phyloP scores from a whole-genome alignment of 2,113 vertebrate species.

The Halichoerus grypus region DNA sequence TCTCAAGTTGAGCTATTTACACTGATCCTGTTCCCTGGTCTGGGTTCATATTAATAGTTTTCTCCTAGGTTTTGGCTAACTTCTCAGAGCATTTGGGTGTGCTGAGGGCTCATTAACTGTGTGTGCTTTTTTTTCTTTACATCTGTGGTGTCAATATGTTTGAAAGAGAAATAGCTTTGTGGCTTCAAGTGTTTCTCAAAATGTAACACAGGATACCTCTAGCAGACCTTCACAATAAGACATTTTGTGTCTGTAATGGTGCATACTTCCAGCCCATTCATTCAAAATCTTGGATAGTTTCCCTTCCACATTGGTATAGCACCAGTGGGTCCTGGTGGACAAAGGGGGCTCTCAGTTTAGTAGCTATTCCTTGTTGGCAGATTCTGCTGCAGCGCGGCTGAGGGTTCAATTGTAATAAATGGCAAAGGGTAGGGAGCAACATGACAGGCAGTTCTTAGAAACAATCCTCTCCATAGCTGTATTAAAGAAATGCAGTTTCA shows the following conservation, averaged over 20 bases:
- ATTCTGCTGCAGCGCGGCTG: background rate
- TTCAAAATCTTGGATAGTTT: slow-evolving; percentile 71
- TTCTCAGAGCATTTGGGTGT: slow-evolving; percentile 52
- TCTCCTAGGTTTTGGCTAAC: slow-evolving; percentile 24
- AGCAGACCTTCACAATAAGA: slow-evolving; percentile 56
- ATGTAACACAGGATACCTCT: slow-evolving; percentile 55
- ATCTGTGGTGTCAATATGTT: slow-evolving; percentile 80
- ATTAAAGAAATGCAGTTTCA: slow-evolving; percentile 30
- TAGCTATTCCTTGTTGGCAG: slow-evolving; percentile 69
- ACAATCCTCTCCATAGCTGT: slow-evolving; percentile 35
- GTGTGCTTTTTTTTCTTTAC: slow-evolving; percentile 65
- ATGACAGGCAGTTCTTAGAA: slow-evolving; percentile 25
- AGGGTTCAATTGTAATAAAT: slow-evolving; percentile 68
- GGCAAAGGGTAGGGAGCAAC: slow-evolving; percentile 68
- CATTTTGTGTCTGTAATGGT: slow-evolving; percentile 24
- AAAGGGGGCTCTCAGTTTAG: slow-evolving; percentile 72
- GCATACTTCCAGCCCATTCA: slow-evolving; percentile 62
- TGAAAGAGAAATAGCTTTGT: slow-evolving; percentile 82
- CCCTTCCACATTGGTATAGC: slow-evolving; percentile 50
- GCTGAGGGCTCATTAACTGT: slow-evolving; percentile 63
- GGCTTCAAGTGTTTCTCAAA: slow-evolving; percentile 83
- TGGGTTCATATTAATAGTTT: slow-evolving; percentile 36
- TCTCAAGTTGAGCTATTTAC: background rate
- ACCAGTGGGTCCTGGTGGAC: slow-evolving; percentile 6
- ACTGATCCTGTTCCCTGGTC: background rate